Base-by-base conservation (phyloP, 2,797 vertebrate genomes). In the Siniperca undulata region DNA sequence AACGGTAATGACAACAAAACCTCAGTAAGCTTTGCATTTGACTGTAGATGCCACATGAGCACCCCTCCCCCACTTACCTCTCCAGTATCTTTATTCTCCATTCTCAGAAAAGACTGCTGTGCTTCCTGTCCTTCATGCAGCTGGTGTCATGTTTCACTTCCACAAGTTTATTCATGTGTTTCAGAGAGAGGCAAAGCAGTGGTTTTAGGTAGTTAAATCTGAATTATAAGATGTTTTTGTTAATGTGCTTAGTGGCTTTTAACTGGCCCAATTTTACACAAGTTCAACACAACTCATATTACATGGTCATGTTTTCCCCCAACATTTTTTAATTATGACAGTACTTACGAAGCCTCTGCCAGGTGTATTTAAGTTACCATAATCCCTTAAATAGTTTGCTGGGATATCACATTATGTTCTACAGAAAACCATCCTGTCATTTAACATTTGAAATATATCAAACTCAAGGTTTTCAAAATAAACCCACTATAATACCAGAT, bases 1-100 rank as follows among this genome's bases (percentile, higher is more conserved):
- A 90, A 90, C 82, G 88, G 64, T 88, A 84, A 92, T 88, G 85
- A 90, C 93, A 89, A 90, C 83, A 87, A 91, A 93, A 93, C 93
- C 94, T 94, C 93, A 93, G 85, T 88, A 70, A 46, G 70, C 89
- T 88, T 91, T 84, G 83, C 90, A 86, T 89, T 84, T 85, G 89
- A 91, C 90, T 92, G 86, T 90, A 84, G 74, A 86, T 89, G 88
- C 91, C 86, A 90, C 77, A 78, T 27, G 70, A 84, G 72, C 82
- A 88, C 79, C 77, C 87, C 74, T 79, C 82, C 81, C 84, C 74
- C 69, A 56, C 82, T 72, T 89, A 92, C 89, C 92, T 87, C 90
- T 80, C 77, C 79, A 81, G 87, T 87, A 77, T 89, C 82, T 70
- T 77, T 89, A 70, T 52, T 52, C 50, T 52, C 19, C 20, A 20